Percentiles rank a stretch among this genome's conserved stretches.
Conservation (phyloP, 2,113 vertebrate species). For the Fulmarus glacialis region DNA sequence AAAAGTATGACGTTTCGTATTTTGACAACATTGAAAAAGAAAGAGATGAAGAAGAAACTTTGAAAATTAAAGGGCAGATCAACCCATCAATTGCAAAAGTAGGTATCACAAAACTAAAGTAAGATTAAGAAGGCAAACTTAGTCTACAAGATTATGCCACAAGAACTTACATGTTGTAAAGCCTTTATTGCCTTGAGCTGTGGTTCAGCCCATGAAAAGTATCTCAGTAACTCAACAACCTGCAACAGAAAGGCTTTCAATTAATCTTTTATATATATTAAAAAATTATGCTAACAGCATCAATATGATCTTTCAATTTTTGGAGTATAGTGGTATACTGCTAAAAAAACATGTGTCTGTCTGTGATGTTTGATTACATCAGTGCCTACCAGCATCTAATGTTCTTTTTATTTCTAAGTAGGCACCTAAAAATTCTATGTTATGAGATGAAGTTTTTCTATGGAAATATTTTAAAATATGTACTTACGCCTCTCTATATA, state of each 20-base stretch:
- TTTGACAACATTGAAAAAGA: neutral
- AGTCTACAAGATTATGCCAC: neutral
- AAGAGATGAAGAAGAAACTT: neutral
- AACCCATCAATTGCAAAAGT: neutral
- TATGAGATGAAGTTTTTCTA: neutral
- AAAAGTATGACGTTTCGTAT: neutral
- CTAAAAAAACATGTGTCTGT: neutral
- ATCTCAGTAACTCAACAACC: constrained; percentile 95
- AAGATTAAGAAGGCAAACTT: neutral
- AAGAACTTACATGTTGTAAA: constrained; percentile 90
- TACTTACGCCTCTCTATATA: neutral
- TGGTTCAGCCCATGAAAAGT: constrained; percentile 97
- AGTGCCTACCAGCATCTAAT: neutral
- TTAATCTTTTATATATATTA: neutral
- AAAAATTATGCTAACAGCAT: neutral
- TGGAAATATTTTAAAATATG: neutral
- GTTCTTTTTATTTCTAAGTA: neutral
- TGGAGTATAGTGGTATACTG: neutral
- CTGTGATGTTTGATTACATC: neutral
- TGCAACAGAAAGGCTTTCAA: constrained; percentile 64
- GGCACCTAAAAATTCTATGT: neutral
- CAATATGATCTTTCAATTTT: neutral
- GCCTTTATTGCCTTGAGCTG: constrained; percentile 98
- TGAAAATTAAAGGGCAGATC: neutral
- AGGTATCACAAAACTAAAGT: neutral